Evolutionary conservation across 2,888 invertebrate genomes (phyloP), one percentile per base, ranked within the genome.

Genomic region (Agelastica alni): DNA sequence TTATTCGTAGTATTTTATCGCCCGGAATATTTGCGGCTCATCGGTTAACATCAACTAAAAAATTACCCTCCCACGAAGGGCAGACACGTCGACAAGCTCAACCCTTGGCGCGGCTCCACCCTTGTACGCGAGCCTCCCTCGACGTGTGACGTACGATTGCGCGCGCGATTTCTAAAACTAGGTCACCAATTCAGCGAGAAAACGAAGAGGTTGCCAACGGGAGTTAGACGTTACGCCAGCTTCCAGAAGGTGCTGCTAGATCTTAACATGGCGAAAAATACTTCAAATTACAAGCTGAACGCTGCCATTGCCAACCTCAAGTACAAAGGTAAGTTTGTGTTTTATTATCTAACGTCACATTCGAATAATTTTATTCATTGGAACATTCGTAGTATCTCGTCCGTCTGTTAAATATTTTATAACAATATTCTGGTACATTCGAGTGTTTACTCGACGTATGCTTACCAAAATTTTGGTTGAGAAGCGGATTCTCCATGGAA

Each of bases 101-200:
- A 59, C 59, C 59, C 58, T 54, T 42, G 37, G 4, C 17, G 32
- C 18, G 64, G 66, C 70, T 72, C 68, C 68, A 64, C 70, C 68
- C 64, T 58, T 57, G 65, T 53, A 66, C 67, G 62, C 66, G 66
- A 62, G 64, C 67, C 71, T 67, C 68, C 69, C 65, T 65, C 71
- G 64, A 55, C n/a, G n/a, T 12, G 2, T 70, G 69, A 70, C 73
- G 74, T 71, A 68, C 70, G 62, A 58, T 63, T 69, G 71, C 72
- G 72, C 72, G 73, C 71, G 69, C 69, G 65, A 62, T 61, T 60
- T 61, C 54, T 60, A 59, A 59, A 75, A 72, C 58, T 76, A 60
- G 76, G 77, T 77, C 75, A 76, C 71, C 76, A 69, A 68, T 66
- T 53, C 58, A 66, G 72, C 74, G 74, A 75, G 74, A 66, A 66